Conservation (phyloP, 2,888 invertebrate genomes). For the Sturmia bella region DNA sequence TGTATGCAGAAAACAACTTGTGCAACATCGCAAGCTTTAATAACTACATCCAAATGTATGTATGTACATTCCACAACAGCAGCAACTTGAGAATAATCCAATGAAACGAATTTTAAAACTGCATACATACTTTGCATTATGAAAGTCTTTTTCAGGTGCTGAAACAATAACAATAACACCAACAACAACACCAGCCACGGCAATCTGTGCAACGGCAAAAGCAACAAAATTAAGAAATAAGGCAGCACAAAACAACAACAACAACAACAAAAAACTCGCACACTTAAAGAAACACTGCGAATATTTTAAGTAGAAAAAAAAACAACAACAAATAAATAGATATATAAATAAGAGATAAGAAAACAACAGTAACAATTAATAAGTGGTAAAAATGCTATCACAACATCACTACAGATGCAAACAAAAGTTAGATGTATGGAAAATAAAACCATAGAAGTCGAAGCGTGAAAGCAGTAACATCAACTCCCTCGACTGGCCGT, state of each 20-base stretch:
- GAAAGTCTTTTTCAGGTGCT: conserved; percentile 54
- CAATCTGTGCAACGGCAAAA: conserved; percentile 7
- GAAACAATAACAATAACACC: conserved; percentile 13
- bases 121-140: conserved; percentile 61
- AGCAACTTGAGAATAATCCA: conserved; percentile 63
- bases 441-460: too few relatives aligned
- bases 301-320: conserved; percentile 15
- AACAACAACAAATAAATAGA: neutral
- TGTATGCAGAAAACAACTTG: conserved; percentile 39
- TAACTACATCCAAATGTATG: too few relatives aligned
- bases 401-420: conserved; percentile 21
- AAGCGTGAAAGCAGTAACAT: too few relatives aligned
- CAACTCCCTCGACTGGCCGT: too few relatives aligned
- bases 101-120: conserved; percentile 65
- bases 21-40: conserved; percentile 41
- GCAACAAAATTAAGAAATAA: conserved; percentile 48
- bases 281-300: conserved; percentile 19
- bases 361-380: conserved; percentile 39
- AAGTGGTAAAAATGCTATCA: conserved; percentile 41
- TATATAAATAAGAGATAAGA: conserved; percentile 22
- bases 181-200: neutral
- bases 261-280: conserved; percentile 7
- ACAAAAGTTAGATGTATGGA: neutral
- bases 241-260: conserved; percentile 6
- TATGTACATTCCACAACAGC: conserved; percentile 39